Base-by-base conservation (phyloP, 2,113 vertebrate species). In the Syngnathoides biaculeatus region DNA sequence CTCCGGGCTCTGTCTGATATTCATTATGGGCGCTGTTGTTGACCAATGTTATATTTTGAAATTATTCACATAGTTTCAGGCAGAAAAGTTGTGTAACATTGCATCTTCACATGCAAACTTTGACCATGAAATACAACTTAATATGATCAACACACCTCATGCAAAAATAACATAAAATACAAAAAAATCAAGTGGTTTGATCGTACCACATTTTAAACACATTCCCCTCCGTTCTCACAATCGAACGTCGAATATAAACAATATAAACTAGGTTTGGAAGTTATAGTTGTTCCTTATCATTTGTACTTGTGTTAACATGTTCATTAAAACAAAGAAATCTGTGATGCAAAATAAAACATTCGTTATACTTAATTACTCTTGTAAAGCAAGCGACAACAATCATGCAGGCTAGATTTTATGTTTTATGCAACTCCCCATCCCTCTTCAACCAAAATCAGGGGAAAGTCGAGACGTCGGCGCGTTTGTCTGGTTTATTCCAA, bases 81-180 rank as follows among this genome's bases (percentile, higher is more conserved):
- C 30, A 35, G 30, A 6, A 35, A 14, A 30, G 14, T 19, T 14
- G 14, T 8, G 38, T 39, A 19, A 19, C 20, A 6, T 20, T n/a
- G 30, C 5, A 14, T 57, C 55, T 15, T 30, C 27, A 15, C n/a
- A 11, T 11, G 20, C 17, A 3, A 59, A 20, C 48, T 52, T 52
- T 52, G 48, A 52, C 48, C 48, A 52, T 74, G 66, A 82, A 70
- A 81, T 35, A 53, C 65, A 69, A 64, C 65, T 64, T 74, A 14
- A 73, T 65, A 67, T 47, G 26, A 56, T 27, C 55, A 8, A 14
- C 15, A 50, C 48, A n/a, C 8, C 22, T 50, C 20, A 50, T 50
- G 20, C 10, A 42, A 42, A 42, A 13, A 40, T 9, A 22, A n/a
- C 17, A 50, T 50, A 14, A 45, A 12, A 45, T 9, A 50, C 9